Evolutionary conservation across 2,888 invertebrate species (phyloP), one percentile per base, ranked within the genome.

Genomic region (Galeopsomyia nigrocyanea): DNA sequence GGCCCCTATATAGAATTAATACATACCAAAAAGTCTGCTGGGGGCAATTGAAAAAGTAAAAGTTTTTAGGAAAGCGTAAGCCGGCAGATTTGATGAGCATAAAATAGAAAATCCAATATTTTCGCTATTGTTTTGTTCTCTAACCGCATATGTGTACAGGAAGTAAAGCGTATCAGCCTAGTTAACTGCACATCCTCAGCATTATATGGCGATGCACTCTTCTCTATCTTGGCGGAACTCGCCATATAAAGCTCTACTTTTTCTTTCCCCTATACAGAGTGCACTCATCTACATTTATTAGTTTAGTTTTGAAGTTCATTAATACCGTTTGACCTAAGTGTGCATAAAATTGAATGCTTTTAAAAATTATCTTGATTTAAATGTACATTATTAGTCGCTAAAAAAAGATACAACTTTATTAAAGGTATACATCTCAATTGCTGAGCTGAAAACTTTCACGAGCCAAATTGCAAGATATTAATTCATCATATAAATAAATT

Each of bases 61-160:
- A 68, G 68, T 47, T 50, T 1, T 17, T 13, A 55, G 39, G 68
- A 68, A 61, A 68, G 68, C 55, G 51, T 58, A 47, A 47, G 60
- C 21, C 16, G 22, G 2, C 19, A 16, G 13, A 46, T 68, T 53
- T 22, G 55, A 68, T 55, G 26, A 13, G 21, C 46, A 60, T 47
- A 61, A 55, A 68, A 55, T 68, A 61, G 68, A 68, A 68, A 61
- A 68, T 55, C 68, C 26, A 68, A 55, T 55, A 61, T 61, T 61
- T 51, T 68, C 61, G 61, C 68, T 55, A 68, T 61, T 68, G 58
- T 67, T 51, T 58, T 31, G 19, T 51, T 47, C 55, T 63, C 47
- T 21, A 47, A 47, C 39, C 22, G 14, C n/a, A 3, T 47, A 5
- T 51, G 39, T 51, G 51, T 19, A 60, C 26, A 60, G 39, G 51